Percentiles rank a stretch among this genome's conserved stretches.
These are phyloP conservation scores for Drosophila repletoides DNA, from an alignment of 1,140 invertebrate genomes.

Conservation along the genomic window DNA sequence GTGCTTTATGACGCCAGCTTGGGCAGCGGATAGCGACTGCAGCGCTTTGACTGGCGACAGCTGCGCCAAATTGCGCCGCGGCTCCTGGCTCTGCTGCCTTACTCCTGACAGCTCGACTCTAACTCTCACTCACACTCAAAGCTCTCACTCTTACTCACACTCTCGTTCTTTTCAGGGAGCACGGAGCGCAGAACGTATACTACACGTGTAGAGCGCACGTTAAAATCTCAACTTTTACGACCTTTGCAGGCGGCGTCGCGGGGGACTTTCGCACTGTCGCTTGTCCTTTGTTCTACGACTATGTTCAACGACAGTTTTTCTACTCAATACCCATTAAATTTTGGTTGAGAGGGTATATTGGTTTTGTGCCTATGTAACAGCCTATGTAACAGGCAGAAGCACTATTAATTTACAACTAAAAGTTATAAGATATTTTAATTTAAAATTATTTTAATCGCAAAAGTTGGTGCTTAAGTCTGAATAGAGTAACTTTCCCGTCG, in stretches of 20 bases:
- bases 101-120: conserved; percentile 9
- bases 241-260: conserved; percentile 48
- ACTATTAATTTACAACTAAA: neutral
- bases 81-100: no score
- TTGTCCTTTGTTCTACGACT: neutral
- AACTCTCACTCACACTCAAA: neutral
- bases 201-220: conserved; percentile 73
- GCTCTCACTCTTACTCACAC: neutral
- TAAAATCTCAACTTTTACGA: conserved; percentile 82
- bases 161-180: conserved; percentile 10
- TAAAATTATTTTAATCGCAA: no score
- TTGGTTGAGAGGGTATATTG: no score
- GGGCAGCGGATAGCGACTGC: conserved; percentile 21
- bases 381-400: neutral
- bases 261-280: conserved; percentile 11
- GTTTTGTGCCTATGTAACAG: neutral
- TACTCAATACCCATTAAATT: no score
- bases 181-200: no score
- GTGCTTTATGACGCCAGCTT: conserved; percentile 71
- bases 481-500: no score
- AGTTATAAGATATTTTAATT: no score
- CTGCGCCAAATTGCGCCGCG: conserved; percentile 57
- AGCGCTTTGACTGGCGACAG: conserved; percentile 41
- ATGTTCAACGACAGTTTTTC: conserved; percentile 23
- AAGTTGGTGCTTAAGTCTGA: no score